Percentiles rank a stretch among this genome's conserved stretches.
Evolutionary conservation across 2,113 vertebrate genomes (phyloP).

Genomic region (Thunnus maccoyii): DNA sequence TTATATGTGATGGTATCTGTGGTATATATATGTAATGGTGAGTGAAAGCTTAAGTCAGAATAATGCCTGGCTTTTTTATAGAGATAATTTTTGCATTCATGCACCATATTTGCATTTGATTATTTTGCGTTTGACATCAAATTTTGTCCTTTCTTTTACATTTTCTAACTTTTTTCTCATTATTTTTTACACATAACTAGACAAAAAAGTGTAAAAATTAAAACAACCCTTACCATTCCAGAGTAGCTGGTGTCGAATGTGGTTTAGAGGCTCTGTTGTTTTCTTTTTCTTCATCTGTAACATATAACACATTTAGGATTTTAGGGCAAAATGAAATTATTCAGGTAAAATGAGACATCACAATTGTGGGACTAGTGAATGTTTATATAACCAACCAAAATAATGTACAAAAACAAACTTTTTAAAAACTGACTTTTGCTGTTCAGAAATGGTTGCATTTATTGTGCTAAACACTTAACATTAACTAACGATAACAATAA

Average conservation of each 20-base stretch:
- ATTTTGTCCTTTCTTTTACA: neutral
- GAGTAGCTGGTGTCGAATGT: slow-evolving; percentile 97
- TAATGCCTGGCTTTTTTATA: neutral
- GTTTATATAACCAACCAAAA: neutral
- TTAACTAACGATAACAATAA: neutral
- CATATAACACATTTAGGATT: slow-evolving; percentile 23
- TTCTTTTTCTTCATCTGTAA: slow-evolving; percentile 98
- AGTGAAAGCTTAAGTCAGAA: neutral
- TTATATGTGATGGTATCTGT: too few relatives aligned
- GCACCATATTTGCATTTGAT: neutral
- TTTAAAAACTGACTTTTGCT: neutral
- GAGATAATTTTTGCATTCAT: neutral
- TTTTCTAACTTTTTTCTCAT: neutral
- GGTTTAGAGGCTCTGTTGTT: slow-evolving; percentile 98
- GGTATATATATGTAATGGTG: neutral
- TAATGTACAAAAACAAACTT: neutral
- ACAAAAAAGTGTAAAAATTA: neutral
- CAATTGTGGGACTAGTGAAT: slow-evolving; percentile 1
- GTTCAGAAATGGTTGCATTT: neutral
- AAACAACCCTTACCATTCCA: slow-evolving; percentile 92
- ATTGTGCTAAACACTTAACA: neutral
- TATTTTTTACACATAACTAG: neutral
- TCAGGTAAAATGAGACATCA: slow-evolving; percentile 6
- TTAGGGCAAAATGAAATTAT: slow-evolving; percentile 21
- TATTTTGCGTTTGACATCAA: neutral